Conservation (phyloP, 2,888 invertebrate genomes). For the Nemapogon koenigi region DNA sequence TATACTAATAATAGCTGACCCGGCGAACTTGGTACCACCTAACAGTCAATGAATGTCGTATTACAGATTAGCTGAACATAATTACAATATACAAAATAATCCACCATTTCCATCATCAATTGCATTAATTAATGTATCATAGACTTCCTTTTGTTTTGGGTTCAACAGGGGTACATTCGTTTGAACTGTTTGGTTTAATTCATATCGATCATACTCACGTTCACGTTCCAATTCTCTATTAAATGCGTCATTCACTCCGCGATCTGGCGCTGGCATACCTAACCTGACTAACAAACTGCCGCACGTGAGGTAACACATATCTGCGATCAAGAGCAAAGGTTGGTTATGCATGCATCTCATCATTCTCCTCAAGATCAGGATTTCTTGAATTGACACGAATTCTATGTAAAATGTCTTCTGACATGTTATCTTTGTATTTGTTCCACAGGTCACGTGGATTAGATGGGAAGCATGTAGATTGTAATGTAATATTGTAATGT, state of each 20-base stretch:
- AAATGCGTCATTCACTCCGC: slow-evolving; percentile 22
- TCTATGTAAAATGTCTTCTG: slow-evolving; percentile 2
- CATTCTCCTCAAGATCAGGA: slow-evolving; percentile 19
- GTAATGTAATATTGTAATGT: too few species aligned
- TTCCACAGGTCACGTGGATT: neutral
- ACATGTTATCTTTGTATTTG: slow-evolving; percentile 2
- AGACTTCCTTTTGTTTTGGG: slow-evolving; percentile 19
- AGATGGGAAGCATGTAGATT: neutral
- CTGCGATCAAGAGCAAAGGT: slow-evolving; percentile 24
- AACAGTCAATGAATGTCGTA: too few species aligned
- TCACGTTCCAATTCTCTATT: slow-evolving; percentile 26
- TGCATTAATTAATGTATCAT: slow-evolving; percentile 19
- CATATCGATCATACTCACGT: slow-evolving; percentile 20
- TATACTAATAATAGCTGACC: too few species aligned
- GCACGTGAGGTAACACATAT: slow-evolving; percentile 26
- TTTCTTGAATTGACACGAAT: slow-evolving; percentile 16
- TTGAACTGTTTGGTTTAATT: slow-evolving; percentile 16
- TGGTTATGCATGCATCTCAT: slow-evolving; percentile 20
- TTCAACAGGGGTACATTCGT: slow-evolving; percentile 17
- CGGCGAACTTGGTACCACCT: too few species aligned
- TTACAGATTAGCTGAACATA: too few species aligned
- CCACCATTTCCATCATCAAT: slow-evolving; percentile 21
- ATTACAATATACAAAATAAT: too few species aligned
- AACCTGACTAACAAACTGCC: slow-evolving; percentile 19
- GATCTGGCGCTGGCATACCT: slow-evolving; percentile 21